Conservation (phyloP, 2,113 vertebrate species). For the Semnornis frantzii region DNA sequence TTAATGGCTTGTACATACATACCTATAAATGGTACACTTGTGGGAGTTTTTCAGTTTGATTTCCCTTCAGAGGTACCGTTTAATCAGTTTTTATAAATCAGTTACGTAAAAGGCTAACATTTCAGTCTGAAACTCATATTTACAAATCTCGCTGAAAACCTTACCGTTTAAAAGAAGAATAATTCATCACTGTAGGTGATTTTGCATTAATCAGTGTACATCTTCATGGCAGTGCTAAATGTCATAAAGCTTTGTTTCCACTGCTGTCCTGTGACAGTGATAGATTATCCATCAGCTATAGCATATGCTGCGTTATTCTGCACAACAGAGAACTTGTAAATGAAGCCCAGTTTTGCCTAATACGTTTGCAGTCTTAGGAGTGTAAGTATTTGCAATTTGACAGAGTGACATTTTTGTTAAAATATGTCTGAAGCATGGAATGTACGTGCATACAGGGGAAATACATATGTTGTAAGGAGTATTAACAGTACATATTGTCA, state of each 20-base stretch:
- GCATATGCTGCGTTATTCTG: conserved; percentile 64
- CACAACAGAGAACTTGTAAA: conserved; percentile 60
- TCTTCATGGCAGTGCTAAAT: conserved; percentile 43
- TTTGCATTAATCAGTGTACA: not conserved
- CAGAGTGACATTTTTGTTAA: conserved; percentile 58
- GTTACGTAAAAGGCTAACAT: not conserved
- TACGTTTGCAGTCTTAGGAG: conserved; percentile 53
- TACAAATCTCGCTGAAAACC: not conserved
- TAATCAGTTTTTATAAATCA: conserved; percentile 10
- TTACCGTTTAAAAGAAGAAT: not conserved
- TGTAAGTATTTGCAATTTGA: conserved; percentile 38
- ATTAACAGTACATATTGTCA: not conserved
- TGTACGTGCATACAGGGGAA: conserved; percentile 18
- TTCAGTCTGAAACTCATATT: not conserved
- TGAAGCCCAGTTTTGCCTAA: conserved; percentile 46
- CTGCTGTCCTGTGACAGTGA: conserved; percentile 59
- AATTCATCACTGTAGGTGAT: conserved; percentile 19
- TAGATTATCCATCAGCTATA: conserved; percentile 65
- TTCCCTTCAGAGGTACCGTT: conserved; percentile 2
- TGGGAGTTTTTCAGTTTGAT: conserved; percentile 8
- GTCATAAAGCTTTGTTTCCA: conserved; percentile 64
- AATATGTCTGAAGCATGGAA: conserved; percentile 15
- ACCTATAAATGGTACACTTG: conserved; percentile 26
- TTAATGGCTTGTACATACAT: conserved; percentile 46
- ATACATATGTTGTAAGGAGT: conserved; percentile 14